These are phyloP conservation scores for Catocala fraxini DNA, from an alignment of 2,888 invertebrate species.

Conservation along the genomic window DNA sequence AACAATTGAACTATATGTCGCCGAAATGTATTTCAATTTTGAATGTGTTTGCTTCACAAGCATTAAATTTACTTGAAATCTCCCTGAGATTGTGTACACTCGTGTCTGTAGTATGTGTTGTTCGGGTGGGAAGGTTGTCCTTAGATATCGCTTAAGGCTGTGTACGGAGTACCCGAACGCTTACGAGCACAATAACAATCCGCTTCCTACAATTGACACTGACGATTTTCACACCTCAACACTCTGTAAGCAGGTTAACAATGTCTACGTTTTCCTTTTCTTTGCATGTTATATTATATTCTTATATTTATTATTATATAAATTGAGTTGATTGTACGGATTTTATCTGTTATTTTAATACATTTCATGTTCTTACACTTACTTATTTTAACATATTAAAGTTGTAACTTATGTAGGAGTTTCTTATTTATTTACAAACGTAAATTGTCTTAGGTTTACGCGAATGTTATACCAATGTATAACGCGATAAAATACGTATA, in stretches of 20 bases:
- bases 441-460: too few species aligned
- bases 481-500: too few species aligned
- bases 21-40: not conserved
- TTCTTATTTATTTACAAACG: too few species aligned
- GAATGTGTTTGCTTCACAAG: not conserved
- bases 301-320: not conserved
- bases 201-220: conserved; percentile 10
- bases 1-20: too few species aligned
- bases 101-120: not conserved
- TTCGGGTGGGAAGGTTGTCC: not conserved
- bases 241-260: conserved; percentile 9
- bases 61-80: not conserved
- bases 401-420: too few species aligned
- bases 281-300: not conserved
- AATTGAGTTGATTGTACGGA: too few species aligned
- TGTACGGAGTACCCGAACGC: conserved; percentile 3
- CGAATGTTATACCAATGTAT: too few species aligned
- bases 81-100: too few species aligned
- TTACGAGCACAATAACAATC: conserved; percentile 15
- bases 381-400: too few species aligned
- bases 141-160: conserved; percentile 13
- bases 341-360: too few species aligned
- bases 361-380: too few species aligned
- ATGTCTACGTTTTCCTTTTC: not conserved
- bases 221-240: conserved; percentile 15